A percentile compares a stretch with the other conserved stretches of the same genome.
Evolutionary conservation across 2,888 invertebrate species (phyloP).

Genomic region (Heliconius charithonia): DNA sequence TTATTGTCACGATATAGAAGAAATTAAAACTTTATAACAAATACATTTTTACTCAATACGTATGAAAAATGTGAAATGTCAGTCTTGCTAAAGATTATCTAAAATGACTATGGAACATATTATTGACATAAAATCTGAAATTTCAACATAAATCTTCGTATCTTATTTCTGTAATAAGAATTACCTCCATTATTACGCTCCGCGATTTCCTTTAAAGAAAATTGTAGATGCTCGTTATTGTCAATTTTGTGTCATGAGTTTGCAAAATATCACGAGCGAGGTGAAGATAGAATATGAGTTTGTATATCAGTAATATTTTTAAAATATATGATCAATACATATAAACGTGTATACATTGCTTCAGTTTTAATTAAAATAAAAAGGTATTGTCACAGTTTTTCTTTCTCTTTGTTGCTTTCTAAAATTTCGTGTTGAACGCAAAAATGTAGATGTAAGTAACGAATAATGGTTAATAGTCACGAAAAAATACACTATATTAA

Average conservation of each 20-base stretch:
- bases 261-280: conserved; percentile 24
- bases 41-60: too few relatives aligned
- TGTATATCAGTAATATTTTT: background rate
- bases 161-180: background rate
- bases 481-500: too few relatives aligned
- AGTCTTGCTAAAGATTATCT: background rate
- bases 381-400: too few relatives aligned
- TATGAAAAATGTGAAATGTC: too few relatives aligned
- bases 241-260: conserved; percentile 41
- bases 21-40: too few relatives aligned
- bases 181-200: background rate
- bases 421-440: too few relatives aligned
- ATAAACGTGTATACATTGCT: too few relatives aligned
- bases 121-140: background rate
- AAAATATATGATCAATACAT: background rate
- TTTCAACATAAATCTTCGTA: background rate
- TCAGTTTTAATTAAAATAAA: too few relatives aligned
- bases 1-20: too few relatives aligned
- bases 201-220: conserved; percentile 16
- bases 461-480: too few relatives aligned
- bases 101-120: background rate
- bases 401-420: too few relatives aligned
- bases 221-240: conserved; percentile 29
- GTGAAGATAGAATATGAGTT: conserved; percentile 8
- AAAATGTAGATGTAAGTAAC: too few relatives aligned